Conservation (phyloP, 2,113 vertebrate species). For the Pollimyrus isidori region DNA sequence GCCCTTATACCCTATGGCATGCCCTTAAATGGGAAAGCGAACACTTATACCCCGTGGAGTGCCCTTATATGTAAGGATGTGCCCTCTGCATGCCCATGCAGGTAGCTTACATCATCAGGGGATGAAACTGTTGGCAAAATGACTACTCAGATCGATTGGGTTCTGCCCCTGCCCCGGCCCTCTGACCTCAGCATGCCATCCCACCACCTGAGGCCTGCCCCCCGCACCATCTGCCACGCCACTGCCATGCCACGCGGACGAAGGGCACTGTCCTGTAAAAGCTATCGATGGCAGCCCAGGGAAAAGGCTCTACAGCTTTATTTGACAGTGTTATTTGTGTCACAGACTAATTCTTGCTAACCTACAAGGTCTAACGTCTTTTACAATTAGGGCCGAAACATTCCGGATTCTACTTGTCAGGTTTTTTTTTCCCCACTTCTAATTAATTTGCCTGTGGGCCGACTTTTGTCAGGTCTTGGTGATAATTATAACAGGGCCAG, state of each 20-base stretch:
- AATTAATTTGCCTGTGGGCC: constrained; percentile 7
- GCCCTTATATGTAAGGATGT: neutral
- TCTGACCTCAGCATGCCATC: neutral
- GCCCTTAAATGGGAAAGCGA: neutral
- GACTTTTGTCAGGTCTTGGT: neutral
- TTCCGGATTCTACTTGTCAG: neutral
- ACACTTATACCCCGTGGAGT: neutral
- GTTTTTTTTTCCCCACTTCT: neutral
- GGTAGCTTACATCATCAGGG: neutral
- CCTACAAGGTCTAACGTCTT: neutral
- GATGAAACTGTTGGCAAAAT: constrained; percentile 23
- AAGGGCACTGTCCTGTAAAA: neutral
- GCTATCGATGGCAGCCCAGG: neutral
- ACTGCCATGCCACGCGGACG: neutral
- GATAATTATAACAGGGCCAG: neutral
- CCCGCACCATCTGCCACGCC: neutral
- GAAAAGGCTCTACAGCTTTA: neutral
- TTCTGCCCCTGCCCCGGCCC: neutral
- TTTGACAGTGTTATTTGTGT: neutral
- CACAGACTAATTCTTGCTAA: neutral
- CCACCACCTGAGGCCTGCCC: neutral
- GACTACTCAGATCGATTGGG: constrained; percentile 17
- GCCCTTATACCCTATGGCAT: neutral
- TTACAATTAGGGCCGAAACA: neutral
- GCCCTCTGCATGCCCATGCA: neutral